phyloP scores from a whole-genome alignment of 2,113 vertebrate genomes.

The Alosa alosa region DNA sequence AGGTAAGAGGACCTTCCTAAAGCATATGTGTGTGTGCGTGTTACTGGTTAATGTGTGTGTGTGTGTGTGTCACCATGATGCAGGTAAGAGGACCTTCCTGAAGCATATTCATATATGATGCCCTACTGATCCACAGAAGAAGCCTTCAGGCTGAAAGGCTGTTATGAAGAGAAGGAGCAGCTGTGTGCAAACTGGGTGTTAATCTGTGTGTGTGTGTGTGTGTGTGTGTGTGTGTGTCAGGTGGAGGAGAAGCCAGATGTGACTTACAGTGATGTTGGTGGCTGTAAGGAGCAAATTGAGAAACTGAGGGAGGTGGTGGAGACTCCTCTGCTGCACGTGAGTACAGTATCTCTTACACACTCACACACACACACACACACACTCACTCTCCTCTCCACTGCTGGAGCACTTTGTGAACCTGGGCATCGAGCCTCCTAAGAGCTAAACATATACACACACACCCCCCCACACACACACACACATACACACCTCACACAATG shows the following conservation, averaged over 20 bases:
- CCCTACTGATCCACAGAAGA: too few relatives aligned
- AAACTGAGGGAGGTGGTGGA: slow-evolving; percentile 97
- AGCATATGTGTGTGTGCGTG: too few relatives aligned
- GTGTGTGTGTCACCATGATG: slow-evolving; percentile 90
- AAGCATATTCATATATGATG: too few relatives aligned
- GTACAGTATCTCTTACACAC: background rate
- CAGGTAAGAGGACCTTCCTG: slow-evolving; percentile 68
- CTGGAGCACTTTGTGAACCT: slow-evolving; percentile 97
- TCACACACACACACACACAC: background rate
- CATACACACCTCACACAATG: background rate
- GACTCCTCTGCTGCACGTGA: slow-evolving; percentile 81
- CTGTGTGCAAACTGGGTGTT: background rate
- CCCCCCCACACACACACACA: background rate
- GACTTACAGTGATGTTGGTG: slow-evolving; percentile 97
- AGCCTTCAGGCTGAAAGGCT: too few relatives aligned
- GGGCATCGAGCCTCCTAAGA: slow-evolving; percentile 92
- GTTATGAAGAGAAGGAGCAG: too few relatives aligned
- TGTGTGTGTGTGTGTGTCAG: slow-evolving; percentile 59
- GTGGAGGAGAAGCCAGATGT: slow-evolving; percentile 99
- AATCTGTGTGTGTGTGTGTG: background rate
- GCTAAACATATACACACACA: background rate
- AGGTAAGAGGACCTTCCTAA: background rate
- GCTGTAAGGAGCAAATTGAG: slow-evolving; percentile 98
- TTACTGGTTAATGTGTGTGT: too few relatives aligned
- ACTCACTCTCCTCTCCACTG: slow-evolving; percentile 58